Conservation (phyloP, 1,140 invertebrate species). For the Aphidius gifuensis region DNA sequence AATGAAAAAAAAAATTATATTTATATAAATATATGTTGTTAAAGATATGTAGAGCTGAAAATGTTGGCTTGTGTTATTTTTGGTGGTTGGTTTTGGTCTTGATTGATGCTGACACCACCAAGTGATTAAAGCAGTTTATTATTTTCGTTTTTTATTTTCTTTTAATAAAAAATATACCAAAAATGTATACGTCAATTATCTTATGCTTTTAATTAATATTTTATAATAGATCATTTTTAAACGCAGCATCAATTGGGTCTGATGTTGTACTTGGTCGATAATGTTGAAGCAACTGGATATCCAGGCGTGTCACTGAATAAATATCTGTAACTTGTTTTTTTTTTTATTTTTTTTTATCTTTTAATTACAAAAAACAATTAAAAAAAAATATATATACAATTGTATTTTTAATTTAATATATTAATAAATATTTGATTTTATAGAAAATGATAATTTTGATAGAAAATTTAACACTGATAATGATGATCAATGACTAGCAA, state of each 20-base stretch:
- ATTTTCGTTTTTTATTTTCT: too few species aligned
- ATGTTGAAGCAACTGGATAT: background rate
- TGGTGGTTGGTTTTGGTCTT: background rate
- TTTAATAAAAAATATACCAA: too few species aligned
- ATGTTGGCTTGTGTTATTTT: too few species aligned
- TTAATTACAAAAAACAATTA: background rate
- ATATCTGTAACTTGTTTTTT: background rate
- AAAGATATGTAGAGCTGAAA: too few species aligned
- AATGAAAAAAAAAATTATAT: too few species aligned
- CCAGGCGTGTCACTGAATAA: slow-evolving; percentile 16
- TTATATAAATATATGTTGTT: too few species aligned
- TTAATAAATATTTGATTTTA: too few species aligned
- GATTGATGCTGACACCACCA: background rate
- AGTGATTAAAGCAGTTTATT: too few species aligned
- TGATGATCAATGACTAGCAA: too few species aligned
- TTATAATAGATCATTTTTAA: background rate
- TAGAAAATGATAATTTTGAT: too few species aligned
- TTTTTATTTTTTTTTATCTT: background rate
- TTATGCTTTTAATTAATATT: background rate
- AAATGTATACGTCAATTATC: background rate
- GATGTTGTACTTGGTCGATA: slow-evolving; percentile 22
- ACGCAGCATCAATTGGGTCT: slow-evolving; percentile 21
- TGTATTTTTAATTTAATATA: too few species aligned
- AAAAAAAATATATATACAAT: background rate
- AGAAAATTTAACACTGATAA: too few species aligned